phyloP scores from a whole-genome alignment of 2,113 vertebrate species.

The Eulacestoma nigropectus region DNA sequence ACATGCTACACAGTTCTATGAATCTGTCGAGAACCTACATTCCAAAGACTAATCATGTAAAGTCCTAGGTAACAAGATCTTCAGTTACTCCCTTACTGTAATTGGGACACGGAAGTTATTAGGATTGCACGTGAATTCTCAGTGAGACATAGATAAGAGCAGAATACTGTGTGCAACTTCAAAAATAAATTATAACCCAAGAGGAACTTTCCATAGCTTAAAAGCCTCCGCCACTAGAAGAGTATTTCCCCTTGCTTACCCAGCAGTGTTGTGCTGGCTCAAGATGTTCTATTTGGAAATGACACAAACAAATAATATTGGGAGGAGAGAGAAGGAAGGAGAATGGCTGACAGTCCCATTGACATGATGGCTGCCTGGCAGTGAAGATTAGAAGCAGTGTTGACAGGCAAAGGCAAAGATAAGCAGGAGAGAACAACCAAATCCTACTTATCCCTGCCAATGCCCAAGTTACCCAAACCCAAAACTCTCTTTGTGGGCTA shows the following conservation, averaged over 20 bases:
- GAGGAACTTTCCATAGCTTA: not conserved
- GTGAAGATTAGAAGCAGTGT: not conserved
- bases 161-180: not conserved
- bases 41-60: not conserved
- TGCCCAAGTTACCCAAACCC: not conserved
- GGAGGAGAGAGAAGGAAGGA: not conserved
- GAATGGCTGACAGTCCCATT: not conserved
- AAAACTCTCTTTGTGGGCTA: not conserved
- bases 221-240: not conserved
- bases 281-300: not conserved
- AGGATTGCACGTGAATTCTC: not conserved
- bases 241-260: not conserved
- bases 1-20: not conserved
- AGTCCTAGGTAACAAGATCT: not conserved
- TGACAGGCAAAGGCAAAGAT: not conserved
- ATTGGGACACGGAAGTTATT: not conserved
- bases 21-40: not conserved
- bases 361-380: not conserved
- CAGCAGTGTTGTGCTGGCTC: not conserved
- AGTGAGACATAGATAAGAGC: not conserved
- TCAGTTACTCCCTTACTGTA: not conserved
- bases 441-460: not conserved
- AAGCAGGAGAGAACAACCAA: not conserved
- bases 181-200: not conserved
- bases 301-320: not conserved